Percentiles rank a stretch among this genome's conserved stretches.
Conservation (phyloP, 2,113 vertebrate species). For the Pomatorhinus ruficollis region DNA sequence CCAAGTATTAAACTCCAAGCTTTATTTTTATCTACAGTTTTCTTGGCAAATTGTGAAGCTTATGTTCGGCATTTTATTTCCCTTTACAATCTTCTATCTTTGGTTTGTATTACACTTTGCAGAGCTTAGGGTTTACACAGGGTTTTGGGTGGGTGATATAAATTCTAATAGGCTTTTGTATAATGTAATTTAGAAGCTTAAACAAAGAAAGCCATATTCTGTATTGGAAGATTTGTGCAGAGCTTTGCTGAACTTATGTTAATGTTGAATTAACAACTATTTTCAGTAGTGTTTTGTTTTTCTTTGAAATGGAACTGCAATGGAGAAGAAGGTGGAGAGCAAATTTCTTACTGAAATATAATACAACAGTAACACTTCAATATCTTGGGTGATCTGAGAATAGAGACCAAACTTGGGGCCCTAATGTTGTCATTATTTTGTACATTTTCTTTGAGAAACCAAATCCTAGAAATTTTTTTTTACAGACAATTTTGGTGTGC, state of each 20-base stretch:
- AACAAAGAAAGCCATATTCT: not conserved
- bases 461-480: not conserved
- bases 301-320: not conserved
- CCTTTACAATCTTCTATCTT: conserved; percentile 8
- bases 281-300: conserved; percentile 24
- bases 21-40: conserved; percentile 66
- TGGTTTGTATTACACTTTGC: conserved; percentile 15
- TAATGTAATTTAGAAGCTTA: conserved; percentile 6
- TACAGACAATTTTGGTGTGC: not conserved
- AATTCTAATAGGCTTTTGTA: conserved; percentile 8
- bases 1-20: conserved; percentile 34
- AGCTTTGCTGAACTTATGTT: not conserved
- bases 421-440: not conserved
- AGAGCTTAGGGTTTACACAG: conserved; percentile 5
- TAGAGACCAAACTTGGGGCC: not conserved
- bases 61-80: conserved; percentile 34
- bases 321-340: not conserved
- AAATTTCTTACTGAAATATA: not conserved
- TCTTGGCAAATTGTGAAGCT: conserved; percentile 45
- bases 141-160: not conserved
- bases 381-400: not conserved
- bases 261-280: not conserved
- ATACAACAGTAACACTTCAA: not conserved
- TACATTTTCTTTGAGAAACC: not conserved
- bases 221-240: not conserved